Conservation (phyloP, 2,888 invertebrate species). For the Phalangium opilio region DNA sequence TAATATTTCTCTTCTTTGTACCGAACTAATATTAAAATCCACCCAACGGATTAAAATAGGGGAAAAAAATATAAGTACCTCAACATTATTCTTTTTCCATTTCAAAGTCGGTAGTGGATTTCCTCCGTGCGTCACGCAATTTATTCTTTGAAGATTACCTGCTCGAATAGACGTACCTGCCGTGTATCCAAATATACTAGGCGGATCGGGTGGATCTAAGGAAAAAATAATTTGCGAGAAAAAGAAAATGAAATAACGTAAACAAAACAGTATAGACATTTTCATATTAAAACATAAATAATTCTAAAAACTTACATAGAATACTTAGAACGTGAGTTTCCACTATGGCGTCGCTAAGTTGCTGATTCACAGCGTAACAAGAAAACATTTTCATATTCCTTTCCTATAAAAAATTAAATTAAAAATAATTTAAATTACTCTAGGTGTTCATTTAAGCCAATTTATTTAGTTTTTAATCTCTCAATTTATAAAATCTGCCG, state of each 20-base stretch:
- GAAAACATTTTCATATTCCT: conserved; percentile 60
- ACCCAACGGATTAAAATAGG: no score
- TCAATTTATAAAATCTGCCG: no score
- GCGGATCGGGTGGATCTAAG: conserved; percentile 80
- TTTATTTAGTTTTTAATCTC: no score
- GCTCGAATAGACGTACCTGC: conserved; percentile 64
- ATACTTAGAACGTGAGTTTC: conserved; percentile 82
- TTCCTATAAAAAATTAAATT: conserved; percentile 29
- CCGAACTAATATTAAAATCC: no score
- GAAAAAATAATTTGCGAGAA: not conserved
- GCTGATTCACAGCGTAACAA: conserved; percentile 78
- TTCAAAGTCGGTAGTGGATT: conserved; percentile 82
- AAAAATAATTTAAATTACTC: not conserved
- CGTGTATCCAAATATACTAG: conserved; percentile 78
- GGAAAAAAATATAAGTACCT: no score
- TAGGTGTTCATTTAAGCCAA: no score
- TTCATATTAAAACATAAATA: not conserved
- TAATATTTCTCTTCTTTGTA: no score
- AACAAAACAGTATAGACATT: not conserved
- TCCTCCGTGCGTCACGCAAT: conserved; percentile 83
- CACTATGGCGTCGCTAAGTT: conserved; percentile 74
- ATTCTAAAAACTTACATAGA: conserved; percentile 53
- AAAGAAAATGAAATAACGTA: not conserved
- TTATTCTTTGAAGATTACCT: conserved; percentile 69
- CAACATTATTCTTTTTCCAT: conserved; percentile 61